Base-by-base conservation (phyloP, 2,888 invertebrate species). In the Beris morrisii region DNA sequence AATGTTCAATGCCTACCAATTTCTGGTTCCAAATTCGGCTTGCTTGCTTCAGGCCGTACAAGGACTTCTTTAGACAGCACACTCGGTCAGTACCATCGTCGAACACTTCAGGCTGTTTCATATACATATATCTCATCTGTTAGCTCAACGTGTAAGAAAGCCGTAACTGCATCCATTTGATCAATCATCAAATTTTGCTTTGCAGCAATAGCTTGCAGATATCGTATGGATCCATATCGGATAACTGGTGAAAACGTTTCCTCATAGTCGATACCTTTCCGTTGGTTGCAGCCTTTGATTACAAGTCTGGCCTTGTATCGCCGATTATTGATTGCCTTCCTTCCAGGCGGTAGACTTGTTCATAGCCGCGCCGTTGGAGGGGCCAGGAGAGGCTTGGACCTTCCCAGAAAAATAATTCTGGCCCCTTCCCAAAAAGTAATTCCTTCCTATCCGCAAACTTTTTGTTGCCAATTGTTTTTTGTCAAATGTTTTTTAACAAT, bases 211-310 rank as follows among this genome's bases (percentile, higher is more conserved):
- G 68, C 69, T 31, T 66, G 50, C 28, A 72, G 63, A 48, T 67
- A 66, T 28, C 67, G 68, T 15, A 71, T 63, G 1, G 71, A 70
- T 30, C 56, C 59, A 50, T 68, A 66, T n/a, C 71, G 48, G n/a
- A 69, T 69, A 0, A 72, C 71, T 5, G 71, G 72, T 63, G 71
- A 63, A 66, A 69, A 71, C 9, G 71, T 70, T 63, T 72, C 67
- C 7, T 28, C 59, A 50, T 71, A 73, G 53, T 74, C 71, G 12
- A 70, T 59, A 3, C 70, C 71, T 4, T 52, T 12, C 45, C 59
- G 67, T 56, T 75, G 74, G 5, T 64, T 50, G 55, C 67, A 75
- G 6, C 74, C 73, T 71, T 73, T 73, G 4, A 71, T 71, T 0
- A 73, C 73, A 4, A 73, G 65, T 30, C 73, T 58, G 69, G 73